Percentiles rank a stretch among this genome's conserved stretches.
Conservation (phyloP, 1,140 invertebrate species). For the Papilio dardanus region DNA sequence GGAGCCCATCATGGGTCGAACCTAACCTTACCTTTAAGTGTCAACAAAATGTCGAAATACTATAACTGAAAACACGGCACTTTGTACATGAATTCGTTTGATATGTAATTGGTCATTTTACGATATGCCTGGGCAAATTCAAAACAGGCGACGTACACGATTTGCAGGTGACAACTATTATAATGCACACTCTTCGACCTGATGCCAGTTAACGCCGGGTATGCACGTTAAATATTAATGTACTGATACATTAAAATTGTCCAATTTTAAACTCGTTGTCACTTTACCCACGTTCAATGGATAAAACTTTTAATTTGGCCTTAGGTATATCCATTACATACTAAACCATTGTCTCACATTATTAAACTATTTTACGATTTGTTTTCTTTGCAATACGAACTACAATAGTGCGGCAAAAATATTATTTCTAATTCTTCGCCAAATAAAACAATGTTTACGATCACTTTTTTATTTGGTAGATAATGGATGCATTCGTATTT, state of each 20-base stretch:
- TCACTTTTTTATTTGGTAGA: too few relatives aligned
- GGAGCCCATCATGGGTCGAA: too few relatives aligned
- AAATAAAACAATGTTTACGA: too few relatives aligned
- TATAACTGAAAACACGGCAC: not conserved
- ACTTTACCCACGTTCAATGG: conserved; percentile 39
- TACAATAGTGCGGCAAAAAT: not conserved
- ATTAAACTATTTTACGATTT: not conserved
- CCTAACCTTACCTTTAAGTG: too few relatives aligned
- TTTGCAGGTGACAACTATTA: not conserved
- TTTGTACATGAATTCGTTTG: not conserved
- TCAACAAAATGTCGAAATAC: too few relatives aligned
- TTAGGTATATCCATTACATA: conserved; percentile 49
- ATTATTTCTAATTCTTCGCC: not conserved
- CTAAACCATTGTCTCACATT: not conserved
- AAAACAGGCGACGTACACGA: too few relatives aligned
- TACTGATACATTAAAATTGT: conserved; percentile 53
- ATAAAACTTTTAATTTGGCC: conserved; percentile 39
- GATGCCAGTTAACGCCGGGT: conserved; percentile 52
- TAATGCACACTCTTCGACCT: conserved; percentile 43
- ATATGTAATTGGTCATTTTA: not conserved
- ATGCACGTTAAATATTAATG: conserved; percentile 54
- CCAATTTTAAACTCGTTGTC: conserved; percentile 47
- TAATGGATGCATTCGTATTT: not conserved
- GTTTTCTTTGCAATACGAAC: not conserved
- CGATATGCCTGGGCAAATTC: too few relatives aligned